Evolutionary conservation across 2,797 vertebrate species (phyloP).

Genomic region (Aeoliscus strigatus): DNA sequence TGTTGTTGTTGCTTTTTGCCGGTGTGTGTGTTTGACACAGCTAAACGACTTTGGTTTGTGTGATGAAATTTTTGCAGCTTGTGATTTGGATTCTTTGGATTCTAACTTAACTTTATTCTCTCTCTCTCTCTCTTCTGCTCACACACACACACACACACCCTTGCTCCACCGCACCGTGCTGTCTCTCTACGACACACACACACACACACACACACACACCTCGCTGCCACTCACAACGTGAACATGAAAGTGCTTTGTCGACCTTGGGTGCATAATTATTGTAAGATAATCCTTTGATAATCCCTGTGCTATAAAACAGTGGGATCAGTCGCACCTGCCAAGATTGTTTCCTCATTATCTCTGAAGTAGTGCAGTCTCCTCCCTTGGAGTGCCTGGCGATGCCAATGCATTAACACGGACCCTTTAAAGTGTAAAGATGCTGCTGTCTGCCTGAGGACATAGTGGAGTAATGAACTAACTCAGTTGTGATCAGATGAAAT

Average conservation of each 20-base stretch:
- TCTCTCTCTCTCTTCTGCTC: neutral
- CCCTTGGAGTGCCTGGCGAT: slow-evolving; percentile 45
- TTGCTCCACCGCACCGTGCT: slow-evolving; percentile 13
- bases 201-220: slow-evolving; percentile 25
- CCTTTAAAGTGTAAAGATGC: slow-evolving; percentile 46
- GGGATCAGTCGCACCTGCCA: slow-evolving; percentile 66
- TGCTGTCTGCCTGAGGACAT: slow-evolving; percentile 40
- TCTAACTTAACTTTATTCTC: slow-evolving; percentile 9
- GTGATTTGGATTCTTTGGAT: slow-evolving; percentile 13
- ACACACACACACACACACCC: slow-evolving; percentile 6
- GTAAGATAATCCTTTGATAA: slow-evolving; percentile 75
- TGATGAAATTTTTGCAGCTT: slow-evolving; percentile 17
- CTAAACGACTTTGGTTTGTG: slow-evolving; percentile 41
- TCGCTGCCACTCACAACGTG: slow-evolving; percentile 45
- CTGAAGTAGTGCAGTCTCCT: slow-evolving; percentile 59
- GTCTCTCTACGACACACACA: slow-evolving; percentile 9
- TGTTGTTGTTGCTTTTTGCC: slow-evolving; percentile 16
- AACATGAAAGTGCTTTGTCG: slow-evolving; percentile 60
- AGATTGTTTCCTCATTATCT: slow-evolving; percentile 72
- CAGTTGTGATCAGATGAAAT: slow-evolving; percentile 49
- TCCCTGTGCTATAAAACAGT: slow-evolving; percentile 64
- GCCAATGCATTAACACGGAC: slow-evolving; percentile 42
- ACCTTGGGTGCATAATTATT: slow-evolving; percentile 69
- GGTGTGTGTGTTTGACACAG: slow-evolving; percentile 28
- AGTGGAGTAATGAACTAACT: slow-evolving; percentile 44